phyloP scores from a whole-genome alignment of 2,888 invertebrate species.

The Nomada goodeniana region DNA sequence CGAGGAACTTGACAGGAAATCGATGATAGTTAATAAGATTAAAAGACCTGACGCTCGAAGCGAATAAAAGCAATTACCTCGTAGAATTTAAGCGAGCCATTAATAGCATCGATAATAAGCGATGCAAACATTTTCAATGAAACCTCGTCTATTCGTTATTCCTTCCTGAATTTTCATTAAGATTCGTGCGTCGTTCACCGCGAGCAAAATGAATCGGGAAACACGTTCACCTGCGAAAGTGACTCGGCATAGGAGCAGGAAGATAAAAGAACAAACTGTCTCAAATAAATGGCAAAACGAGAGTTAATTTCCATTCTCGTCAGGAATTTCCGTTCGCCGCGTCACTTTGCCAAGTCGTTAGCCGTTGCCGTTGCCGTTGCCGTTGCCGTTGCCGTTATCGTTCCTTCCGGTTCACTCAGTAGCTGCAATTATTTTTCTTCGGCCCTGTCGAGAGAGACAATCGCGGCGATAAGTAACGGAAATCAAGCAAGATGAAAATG shows the following conservation, averaged over 20 bases:
- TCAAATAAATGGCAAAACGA: conserved; percentile 8
- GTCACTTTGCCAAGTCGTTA: conserved; percentile 48
- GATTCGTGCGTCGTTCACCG: too few species aligned
- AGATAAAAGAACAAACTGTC: not conserved
- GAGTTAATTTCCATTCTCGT: conserved; percentile 43
- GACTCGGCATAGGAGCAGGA: too few species aligned
- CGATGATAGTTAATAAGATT: conserved; percentile 53
- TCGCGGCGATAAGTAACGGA: conserved; percentile 46
- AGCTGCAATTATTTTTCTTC: conserved; percentile 61
- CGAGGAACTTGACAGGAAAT: conserved; percentile 41
- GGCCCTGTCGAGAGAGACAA: conserved; percentile 35
- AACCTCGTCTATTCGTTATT: not conserved
- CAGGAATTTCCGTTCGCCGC: conserved; percentile 27
- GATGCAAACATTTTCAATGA: conserved; percentile 17
- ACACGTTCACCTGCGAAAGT: not conserved
- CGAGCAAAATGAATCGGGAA: not conserved
- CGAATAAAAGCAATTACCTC: conserved; percentile 44
- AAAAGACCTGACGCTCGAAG: conserved; percentile 26
- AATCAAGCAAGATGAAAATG: conserved; percentile 52
- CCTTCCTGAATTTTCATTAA: not conserved
- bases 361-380: conserved; percentile 51
- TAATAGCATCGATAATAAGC: conserved; percentile 33
- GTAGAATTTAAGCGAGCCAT: conserved; percentile 28
- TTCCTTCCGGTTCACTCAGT: conserved; percentile 57
- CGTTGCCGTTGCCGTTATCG: conserved; percentile 52